These are phyloP conservation scores for Syrrhaptes paradoxus DNA, from an alignment of 2,113 vertebrate species.

Conservation along the genomic window DNA sequence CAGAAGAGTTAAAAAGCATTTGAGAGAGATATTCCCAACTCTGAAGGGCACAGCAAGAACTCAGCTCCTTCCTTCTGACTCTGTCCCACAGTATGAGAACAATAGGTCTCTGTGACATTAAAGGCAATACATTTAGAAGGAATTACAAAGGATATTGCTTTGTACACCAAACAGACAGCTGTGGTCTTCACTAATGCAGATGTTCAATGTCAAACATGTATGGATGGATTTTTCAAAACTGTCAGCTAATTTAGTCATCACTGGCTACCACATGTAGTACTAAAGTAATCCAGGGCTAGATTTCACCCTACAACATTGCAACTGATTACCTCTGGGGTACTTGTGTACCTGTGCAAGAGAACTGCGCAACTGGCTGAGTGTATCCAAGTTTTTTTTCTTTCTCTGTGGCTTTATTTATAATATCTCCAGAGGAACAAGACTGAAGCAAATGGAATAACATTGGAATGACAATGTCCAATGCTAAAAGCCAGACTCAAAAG, in stretches of 20 bases:
- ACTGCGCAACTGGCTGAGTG: not conserved
- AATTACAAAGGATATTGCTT: conserved; percentile 2
- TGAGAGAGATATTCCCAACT: not conserved
- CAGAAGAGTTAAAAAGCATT: not conserved
- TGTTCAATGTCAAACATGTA: not conserved
- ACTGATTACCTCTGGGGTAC: not conserved
- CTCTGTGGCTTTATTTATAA: not conserved
- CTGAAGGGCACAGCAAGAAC: not conserved
- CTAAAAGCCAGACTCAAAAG: not conserved
- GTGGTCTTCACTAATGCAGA: not conserved
- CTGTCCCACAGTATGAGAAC: not conserved
- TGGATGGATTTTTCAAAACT: not conserved
- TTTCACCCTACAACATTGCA: not conserved
- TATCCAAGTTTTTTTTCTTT: not conserved
- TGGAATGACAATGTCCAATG: not conserved
- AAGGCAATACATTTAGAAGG: not conserved
- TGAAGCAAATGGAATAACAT: not conserved
- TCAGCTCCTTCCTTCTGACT: not conserved
- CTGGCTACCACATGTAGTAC: not conserved
- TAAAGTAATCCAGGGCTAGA: not conserved
- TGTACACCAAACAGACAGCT: not conserved
- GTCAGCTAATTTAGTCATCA: not conserved
- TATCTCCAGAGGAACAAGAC: not conserved
- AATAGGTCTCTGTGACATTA: not conserved
- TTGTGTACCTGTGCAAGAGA: not conserved